These are phyloP conservation scores for Drosophila tani DNA, from an alignment of 1,140 invertebrate species.

Conservation along the genomic window DNA sequence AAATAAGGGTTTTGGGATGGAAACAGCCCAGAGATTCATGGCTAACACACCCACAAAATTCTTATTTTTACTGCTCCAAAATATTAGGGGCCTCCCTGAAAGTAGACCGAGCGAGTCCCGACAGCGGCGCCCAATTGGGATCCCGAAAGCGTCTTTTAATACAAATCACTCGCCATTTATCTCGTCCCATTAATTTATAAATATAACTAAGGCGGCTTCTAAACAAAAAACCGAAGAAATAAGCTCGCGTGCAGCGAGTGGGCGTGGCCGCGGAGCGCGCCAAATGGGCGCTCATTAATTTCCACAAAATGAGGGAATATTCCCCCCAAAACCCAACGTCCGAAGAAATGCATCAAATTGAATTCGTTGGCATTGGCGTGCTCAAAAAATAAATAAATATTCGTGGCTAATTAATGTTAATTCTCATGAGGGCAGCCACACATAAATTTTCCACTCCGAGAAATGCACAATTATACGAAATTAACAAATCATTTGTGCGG, in stretches of 20 bases:
- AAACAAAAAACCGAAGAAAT: slow-evolving; percentile 19
- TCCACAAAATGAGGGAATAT: slow-evolving; percentile 68
- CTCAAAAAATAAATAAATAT: slow-evolving; percentile 35
- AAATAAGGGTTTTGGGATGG: slow-evolving; percentile 25
- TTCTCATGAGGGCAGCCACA: slow-evolving; percentile 50
- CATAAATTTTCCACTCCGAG: slow-evolving; percentile 59
- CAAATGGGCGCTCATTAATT: slow-evolving; percentile 81
- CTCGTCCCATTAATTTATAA: slow-evolving; percentile 79
- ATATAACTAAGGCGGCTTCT: slow-evolving; percentile 73
- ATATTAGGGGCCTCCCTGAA: slow-evolving; percentile 45
- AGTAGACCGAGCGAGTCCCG: slow-evolving; percentile 51
- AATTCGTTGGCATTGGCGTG: slow-evolving; percentile 63
- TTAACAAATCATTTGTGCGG: slow-evolving; percentile 53
- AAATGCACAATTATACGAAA: slow-evolving; percentile 50
- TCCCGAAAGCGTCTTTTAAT: slow-evolving; percentile 59
- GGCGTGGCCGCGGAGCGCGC: slow-evolving; percentile 61
- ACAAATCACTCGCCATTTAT: slow-evolving; percentile 76
- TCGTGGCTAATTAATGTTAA: slow-evolving; percentile 74
- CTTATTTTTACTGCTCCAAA: background rate
- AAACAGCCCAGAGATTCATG: slow-evolving; percentile 35
- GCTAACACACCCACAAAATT: slow-evolving; percentile 44
- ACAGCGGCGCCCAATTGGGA: slow-evolving; percentile 61
- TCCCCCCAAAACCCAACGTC: slow-evolving; percentile 48
- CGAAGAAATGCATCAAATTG: slow-evolving; percentile 73
- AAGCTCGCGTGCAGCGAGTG: slow-evolving; percentile 65